These are phyloP conservation scores for Halocaridina rubra DNA, from an alignment of 2,888 invertebrate genomes.

Conservation along the genomic window DNA sequence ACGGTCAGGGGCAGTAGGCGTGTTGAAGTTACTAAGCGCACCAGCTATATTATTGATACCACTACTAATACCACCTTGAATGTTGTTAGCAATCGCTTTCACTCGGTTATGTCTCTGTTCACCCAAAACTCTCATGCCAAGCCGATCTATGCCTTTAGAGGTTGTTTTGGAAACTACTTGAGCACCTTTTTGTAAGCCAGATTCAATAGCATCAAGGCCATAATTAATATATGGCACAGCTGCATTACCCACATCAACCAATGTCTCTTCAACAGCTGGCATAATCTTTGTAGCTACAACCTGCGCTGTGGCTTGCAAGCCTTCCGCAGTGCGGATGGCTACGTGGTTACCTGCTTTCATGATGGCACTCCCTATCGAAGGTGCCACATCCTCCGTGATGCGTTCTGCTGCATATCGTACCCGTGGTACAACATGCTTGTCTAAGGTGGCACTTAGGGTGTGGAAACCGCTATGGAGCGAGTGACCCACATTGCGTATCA, in stretches of 20 bases:
- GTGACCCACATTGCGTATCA: conserved; percentile 23
- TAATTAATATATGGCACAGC: conserved; percentile 57
- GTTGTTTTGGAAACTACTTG: conserved; percentile 43
- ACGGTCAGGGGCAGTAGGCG: conserved; percentile 4
- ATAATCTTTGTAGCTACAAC: conserved; percentile 35
- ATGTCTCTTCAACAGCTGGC: conserved; percentile 50
- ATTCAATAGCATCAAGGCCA: conserved; percentile 51
- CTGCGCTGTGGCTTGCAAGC: conserved; percentile 43
- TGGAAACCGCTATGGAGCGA: not conserved
- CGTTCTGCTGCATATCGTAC: conserved; percentile 40
- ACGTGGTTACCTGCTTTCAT: conserved; percentile 30
- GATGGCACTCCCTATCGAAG: conserved; percentile 31
- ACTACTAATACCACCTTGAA: conserved; percentile 47
- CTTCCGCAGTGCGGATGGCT: conserved; percentile 35
- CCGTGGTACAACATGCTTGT: conserved; percentile 16
- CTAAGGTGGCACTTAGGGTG: conserved; percentile 13
- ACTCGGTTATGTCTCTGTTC: conserved; percentile 48
- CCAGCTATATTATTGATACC: conserved; percentile 44
- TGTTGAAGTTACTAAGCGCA: conserved; percentile 38
- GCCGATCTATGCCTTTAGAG: conserved; percentile 45
- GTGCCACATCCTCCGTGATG: conserved; percentile 41
- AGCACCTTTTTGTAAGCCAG: conserved; percentile 37
- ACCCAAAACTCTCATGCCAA: conserved; percentile 52
- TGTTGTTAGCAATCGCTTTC: conserved; percentile 47
- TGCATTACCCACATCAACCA: conserved; percentile 56